These are phyloP conservation scores for Pantherophis alleghaniensis DNA, from an alignment of 2,797 vertebrate species.

Conservation along the genomic window DNA sequence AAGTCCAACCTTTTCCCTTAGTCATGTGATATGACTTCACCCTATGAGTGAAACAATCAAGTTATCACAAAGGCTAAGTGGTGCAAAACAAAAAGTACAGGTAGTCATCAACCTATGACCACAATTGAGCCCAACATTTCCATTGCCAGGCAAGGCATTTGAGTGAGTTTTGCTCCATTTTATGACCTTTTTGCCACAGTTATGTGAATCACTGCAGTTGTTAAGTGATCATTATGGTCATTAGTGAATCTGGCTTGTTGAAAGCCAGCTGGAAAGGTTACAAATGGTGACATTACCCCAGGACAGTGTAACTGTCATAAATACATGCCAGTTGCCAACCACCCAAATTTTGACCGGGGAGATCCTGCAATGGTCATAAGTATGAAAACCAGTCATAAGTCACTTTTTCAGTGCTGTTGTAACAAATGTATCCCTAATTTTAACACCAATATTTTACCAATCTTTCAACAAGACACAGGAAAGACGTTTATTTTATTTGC, in stretches of 20 bases:
- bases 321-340: not conserved
- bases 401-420: not conserved
- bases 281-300: not conserved
- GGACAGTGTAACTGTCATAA: not conserved
- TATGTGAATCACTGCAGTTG: not conserved
- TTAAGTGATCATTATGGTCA: not conserved
- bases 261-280: not conserved
- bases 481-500: not conserved
- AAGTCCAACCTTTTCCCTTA: not conserved
- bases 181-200: not conserved
- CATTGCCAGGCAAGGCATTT: not conserved
- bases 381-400: not conserved
- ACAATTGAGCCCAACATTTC: not conserved
- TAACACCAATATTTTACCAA: not conserved
- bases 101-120: not conserved
- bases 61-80: not conserved
- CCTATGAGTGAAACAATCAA: not conserved
- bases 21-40: not conserved
- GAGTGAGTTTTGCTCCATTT: not conserved
- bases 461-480: not conserved
- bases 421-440: not conserved
- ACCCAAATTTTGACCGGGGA: not conserved
- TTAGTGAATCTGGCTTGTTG: not conserved
- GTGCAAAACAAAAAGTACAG: not conserved
- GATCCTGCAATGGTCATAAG: not conserved